Percentiles rank a stretch among this genome's conserved stretches.
Conservation (phyloP, 2,113 vertebrate species). For the Pseudopodoces humilis region DNA sequence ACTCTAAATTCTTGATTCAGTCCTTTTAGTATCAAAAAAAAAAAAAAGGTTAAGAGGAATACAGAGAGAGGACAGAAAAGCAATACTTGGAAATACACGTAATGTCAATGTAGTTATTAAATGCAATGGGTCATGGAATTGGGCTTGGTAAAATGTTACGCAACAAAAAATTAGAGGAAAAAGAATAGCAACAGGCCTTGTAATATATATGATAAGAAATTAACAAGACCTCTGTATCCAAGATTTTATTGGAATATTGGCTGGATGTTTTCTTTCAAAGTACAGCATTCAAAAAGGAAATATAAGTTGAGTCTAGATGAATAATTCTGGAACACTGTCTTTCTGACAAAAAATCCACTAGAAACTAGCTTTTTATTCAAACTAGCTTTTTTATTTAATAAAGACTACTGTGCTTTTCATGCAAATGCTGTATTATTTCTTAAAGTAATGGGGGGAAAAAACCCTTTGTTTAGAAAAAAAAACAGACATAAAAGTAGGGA, state of each 20-base stretch:
- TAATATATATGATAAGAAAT: not conserved
- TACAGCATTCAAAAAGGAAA: not conserved
- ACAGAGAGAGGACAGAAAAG: not conserved
- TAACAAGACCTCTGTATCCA: not conserved
- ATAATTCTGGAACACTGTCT: not conserved
- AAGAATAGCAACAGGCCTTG: not conserved
- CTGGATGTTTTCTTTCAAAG: not conserved
- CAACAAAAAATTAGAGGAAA: slow-evolving; percentile 39
- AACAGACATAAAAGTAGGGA: not conserved
- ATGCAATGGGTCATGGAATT: not conserved
- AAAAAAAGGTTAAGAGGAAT: slow-evolving; percentile 39
- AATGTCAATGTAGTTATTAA: slow-evolving; percentile 47
- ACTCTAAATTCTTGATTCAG: slow-evolving; percentile 68
- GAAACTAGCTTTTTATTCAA: not conserved
- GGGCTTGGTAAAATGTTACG: slow-evolving; percentile 34
- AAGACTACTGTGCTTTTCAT: not conserved
- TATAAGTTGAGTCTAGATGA: not conserved
- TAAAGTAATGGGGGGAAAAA: not conserved
- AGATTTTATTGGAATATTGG: not conserved
- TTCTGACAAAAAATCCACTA: not conserved
- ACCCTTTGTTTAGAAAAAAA: not conserved
- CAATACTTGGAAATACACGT: not conserved
- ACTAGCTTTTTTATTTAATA: not conserved
- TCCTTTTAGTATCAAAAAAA: slow-evolving; percentile 69
- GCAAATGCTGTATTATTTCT: not conserved